phyloP scores from a whole-genome alignment of 1,140 invertebrate genomes.

The Drepana arcuata region DNA sequence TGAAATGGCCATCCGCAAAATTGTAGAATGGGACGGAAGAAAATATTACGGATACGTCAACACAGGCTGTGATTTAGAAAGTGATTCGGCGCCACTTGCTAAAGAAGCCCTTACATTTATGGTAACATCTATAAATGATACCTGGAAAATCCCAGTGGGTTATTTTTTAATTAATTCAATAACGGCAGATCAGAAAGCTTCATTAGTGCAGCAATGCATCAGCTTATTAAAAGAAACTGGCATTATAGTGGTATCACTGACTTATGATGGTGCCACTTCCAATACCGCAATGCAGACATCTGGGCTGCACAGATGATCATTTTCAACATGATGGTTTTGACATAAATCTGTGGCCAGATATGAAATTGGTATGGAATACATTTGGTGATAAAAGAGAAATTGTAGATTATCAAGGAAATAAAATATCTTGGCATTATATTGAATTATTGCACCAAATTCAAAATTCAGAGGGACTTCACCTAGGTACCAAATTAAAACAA shows the following conservation, averaged over 20 bases:
- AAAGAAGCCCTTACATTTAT: slow-evolving; percentile 36
- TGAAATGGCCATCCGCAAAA: slow-evolving; percentile 33
- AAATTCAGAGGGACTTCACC: slow-evolving; percentile 21
- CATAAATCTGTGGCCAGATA: slow-evolving; percentile 22
- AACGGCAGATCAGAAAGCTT: slow-evolving; percentile 15
- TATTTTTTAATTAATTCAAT: slow-evolving; percentile 39
- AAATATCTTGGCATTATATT: slow-evolving; percentile 25
- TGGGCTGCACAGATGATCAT: not conserved
- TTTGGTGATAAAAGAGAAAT: slow-evolving; percentile 25
- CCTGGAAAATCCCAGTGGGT: slow-evolving; percentile 41
- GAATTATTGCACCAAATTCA: slow-evolving; percentile 23
- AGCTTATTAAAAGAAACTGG: slow-evolving; percentile 1
- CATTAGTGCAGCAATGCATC: slow-evolving; percentile 17
- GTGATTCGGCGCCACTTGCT: slow-evolving; percentile 16
- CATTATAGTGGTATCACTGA: slow-evolving; percentile 5
- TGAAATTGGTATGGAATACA: slow-evolving; percentile 37
- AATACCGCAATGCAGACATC: slow-evolving; percentile 7
- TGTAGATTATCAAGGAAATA: slow-evolving; percentile 19
- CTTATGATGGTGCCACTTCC: slow-evolving; percentile 6
- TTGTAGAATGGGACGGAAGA: slow-evolving; percentile 19
- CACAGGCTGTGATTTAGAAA: slow-evolving; percentile 13
- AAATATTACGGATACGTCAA: slow-evolving; percentile 14
- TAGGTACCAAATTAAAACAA: slow-evolving; percentile 26
- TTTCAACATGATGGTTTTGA: slow-evolving; percentile 1
- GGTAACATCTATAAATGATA: slow-evolving; percentile 25